Conservation (phyloP, 2,888 invertebrate genomes). For the Arctia plantaginis region DNA sequence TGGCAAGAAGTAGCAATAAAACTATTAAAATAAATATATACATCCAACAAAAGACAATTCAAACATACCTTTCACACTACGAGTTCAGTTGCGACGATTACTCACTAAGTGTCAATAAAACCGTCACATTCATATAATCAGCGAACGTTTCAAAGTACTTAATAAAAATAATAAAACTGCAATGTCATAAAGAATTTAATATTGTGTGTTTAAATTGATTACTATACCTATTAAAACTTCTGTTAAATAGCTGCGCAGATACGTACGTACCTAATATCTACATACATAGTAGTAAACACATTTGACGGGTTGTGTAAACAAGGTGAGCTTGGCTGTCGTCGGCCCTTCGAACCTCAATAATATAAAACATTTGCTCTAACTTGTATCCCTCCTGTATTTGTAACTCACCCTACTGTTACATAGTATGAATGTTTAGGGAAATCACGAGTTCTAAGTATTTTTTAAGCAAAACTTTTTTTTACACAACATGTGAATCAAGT, state of each 20-base stretch:
- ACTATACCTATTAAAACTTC: constrained; percentile 18
- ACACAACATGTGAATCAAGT: constrained; percentile 43
- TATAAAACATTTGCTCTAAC: constrained; percentile 80
- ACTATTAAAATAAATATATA: constrained; percentile 14
- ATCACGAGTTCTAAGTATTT: constrained; percentile 35
- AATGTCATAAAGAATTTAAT: constrained; percentile 26
- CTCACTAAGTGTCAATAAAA: constrained; percentile 32
- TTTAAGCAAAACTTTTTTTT: constrained; percentile 43
- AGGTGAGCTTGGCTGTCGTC: constrained; percentile 67
- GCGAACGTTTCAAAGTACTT: constrained; percentile 24
- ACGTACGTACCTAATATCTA: constrained; percentile 11
- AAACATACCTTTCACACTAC: constrained; percentile 6
- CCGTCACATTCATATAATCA: constrained; percentile 25
- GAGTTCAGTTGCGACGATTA: constrained; percentile 20
- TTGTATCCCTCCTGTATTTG: constrained; percentile 67
- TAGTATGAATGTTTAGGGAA: constrained; percentile 49
- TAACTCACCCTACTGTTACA: constrained; percentile 64
- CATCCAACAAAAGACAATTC: neutral
- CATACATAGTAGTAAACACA: constrained; percentile 26
- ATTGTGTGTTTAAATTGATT: constrained; percentile 33
- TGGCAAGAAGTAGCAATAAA: neutral
- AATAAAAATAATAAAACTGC: constrained; percentile 31
- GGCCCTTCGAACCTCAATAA: constrained; percentile 77
- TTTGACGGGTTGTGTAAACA: constrained; percentile 65
- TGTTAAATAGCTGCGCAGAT: constrained; percentile 17